Base-by-base conservation (phyloP, 2,888 invertebrate species). In the Acutogordius australiensis region DNA sequence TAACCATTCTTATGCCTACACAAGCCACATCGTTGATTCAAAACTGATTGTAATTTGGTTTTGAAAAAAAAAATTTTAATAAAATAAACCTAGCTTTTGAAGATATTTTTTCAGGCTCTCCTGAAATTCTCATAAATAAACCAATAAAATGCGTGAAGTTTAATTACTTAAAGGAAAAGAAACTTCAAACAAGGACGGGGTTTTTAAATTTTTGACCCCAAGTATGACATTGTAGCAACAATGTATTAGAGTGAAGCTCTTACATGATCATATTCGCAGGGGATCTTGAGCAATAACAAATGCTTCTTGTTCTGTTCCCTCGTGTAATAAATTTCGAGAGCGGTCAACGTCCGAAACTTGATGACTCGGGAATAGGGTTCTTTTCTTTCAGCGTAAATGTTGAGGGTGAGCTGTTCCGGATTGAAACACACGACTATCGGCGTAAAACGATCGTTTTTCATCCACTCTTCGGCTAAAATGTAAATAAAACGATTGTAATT, bases 221-320 rank as follows among this genome's bases (percentile, higher is more conserved):
- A n/a, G n/a, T n/a, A n/a, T n/a, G n/a, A n/a, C n/a, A n/a, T n/a
- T n/a, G n/a, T n/a, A n/a, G n/a, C n/a, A n/a, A n/a, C n/a, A n/a
- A n/a, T n/a, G n/a, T n/a, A n/a, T n/a, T n/a, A n/a, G n/a, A n/a
- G n/a, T n/a, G n/a, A n/a, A n/a, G n/a, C n/a, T n/a, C 68, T 64
- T 66, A 76, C 75, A 67, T 76, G 67, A 68, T 77, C 77, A 64
- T 77, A 76, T 64, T 76, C 75, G 62, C 74, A 71, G 18, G 68
- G 66, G 30, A 73, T 69, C 62, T 72, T 70, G 37, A 77, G 62
- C n/a, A 69, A 63, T 51, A 65, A 62, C 8, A 62, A 57, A 57
- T 64, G 51, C 18, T 18, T 57, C 1, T 62, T 27, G 4, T 58
- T 61, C 58, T 65, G 65, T 18, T 61, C 61, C 28, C 62, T 63